Base-by-base conservation (phyloP, 1,140 invertebrate species). In the Drosophila jambulina region DNA sequence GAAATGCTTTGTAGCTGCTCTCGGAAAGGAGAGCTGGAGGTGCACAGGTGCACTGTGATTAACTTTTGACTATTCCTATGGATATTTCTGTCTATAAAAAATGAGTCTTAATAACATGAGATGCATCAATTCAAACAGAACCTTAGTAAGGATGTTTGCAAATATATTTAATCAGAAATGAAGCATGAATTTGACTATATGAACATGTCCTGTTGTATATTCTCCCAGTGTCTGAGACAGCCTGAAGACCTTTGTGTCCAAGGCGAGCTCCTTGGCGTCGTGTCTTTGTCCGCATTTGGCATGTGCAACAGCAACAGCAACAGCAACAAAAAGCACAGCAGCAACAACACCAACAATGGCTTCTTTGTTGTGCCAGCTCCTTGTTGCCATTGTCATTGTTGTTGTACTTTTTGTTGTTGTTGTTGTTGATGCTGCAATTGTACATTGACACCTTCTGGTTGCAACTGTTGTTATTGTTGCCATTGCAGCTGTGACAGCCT, bases 361-460 rank as follows among this genome's bases (percentile, higher is more conserved):
- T 65, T 84, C 80, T 87, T 87, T 87, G 84, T 87, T 88, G 69
- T 61, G 65, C 51, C 54, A 62, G 59, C 65, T 63, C 61, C 71
- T 71, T 78, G 65, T 78, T 59, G 49, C 27, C 61, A 60, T 45
- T 19, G 61, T 34, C 29, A 45, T 49, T 68, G 60, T 49, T 64
- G 51, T 25, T 65, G 53, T 46, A 15, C 13, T 27, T 25, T n/a
- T n/a, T n/a, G 8, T 49, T 51, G 34, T 43, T 62, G 36, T 23
- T 49, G 58, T 53, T 75, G 82, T 51, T 79, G 82, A 21, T 79
- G 76, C 65, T 53, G 84, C 84, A 88, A 84, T 87, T 87, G 84
- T 87, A 87, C 84, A 87, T 87, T 87, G 84, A 88, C 84, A 87
- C 84, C 84, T 87, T 75, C 72, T 84, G 67, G 21, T 32, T 75